Base-by-base conservation (phyloP, 1,140 invertebrate species). In the Hylaeus anthracinus region DNA sequence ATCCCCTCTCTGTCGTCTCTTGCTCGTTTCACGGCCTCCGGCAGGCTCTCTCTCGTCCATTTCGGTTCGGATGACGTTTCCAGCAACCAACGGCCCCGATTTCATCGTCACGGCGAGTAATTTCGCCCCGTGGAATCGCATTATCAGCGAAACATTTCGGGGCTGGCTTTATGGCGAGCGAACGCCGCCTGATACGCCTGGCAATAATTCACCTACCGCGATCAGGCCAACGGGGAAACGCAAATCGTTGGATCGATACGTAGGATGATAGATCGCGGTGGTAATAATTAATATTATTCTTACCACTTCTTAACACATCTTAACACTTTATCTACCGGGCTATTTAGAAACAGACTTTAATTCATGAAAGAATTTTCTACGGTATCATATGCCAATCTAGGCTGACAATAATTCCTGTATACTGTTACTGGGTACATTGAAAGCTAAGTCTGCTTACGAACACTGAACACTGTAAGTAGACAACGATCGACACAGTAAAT, bases 111-210 rank as follows among this genome's bases (percentile, higher is more conserved):
- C 61, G 72, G 60, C 55, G 69, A 81, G 79, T 88, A 87, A 87
- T 85, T 88, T 78, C 64, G 53, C 60, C 53, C 60, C 48, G 41
- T 43, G 75, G 72, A 86, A 87, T 87, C 78, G 87, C 88, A 84
- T 86, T 89, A 89, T 87, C 80, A 82, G 88, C 79, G 79, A 86
- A 87, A 88, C 77, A 87, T 86, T 86, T 70, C 77, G 48, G 51
- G 41, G 60, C 45, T 48, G 74, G 66, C 64, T 80, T 86, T 84
- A 73, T 77, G 69, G 72, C 41, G 63, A 14, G 61, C 26, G 63
- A 43, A 39, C 12, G 60, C 37, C 80, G 71, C 26, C 75, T 76
- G 72, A 81, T 87, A 80, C 79, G 72, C 63, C 15, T 41, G 72
- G 63, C 73, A 86, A 89, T 87, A 88, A 88, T 86, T 88, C 82